A percentile compares a stretch with the other conserved stretches of the same genome.
phyloP scores from a whole-genome alignment of 37 sponge, comb jelly and placozoan species.

The Diacarnus erythraeanus region DNA sequence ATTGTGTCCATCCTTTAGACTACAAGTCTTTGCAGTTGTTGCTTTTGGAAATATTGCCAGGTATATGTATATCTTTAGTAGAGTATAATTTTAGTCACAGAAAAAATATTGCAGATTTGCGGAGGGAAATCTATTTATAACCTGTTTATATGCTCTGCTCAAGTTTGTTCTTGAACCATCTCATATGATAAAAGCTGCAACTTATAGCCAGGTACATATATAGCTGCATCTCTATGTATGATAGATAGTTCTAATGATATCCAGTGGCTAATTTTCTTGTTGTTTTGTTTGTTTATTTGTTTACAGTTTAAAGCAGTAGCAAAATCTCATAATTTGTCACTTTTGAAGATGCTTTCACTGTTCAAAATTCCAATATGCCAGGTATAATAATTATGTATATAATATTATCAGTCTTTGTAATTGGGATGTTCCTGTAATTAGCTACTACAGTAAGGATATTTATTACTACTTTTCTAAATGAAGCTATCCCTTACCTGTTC shows the following conservation, averaged over 20 bases:
- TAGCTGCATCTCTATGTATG: neutral
- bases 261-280: neutral
- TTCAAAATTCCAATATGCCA: constrained; percentile 31
- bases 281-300: neutral
- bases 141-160: constrained; percentile 40
- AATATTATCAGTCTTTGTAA: no score
- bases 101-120: constrained; percentile 31
- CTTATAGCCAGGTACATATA: constrained; percentile 25
- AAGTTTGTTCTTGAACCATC: constrained; percentile 26
- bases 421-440: no score
- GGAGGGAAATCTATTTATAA: constrained; percentile 10
- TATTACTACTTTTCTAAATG: no score
- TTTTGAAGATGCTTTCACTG: constrained; percentile 21
- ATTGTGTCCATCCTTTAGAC: constrained; percentile 1
- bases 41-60: constrained; percentile 30
- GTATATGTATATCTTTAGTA: constrained; percentile 4
- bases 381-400: neutral
- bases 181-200: constrained; percentile 6
- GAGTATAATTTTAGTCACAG: no score
- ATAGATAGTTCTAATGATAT: neutral
- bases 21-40: constrained; percentile 31
- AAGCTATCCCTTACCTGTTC: no score
- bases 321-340: neutral
- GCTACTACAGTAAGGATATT: no score
- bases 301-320: constrained; percentile 29